phyloP scores from a whole-genome alignment of 2,797 vertebrate species.

The Spinibarbus caldwelli region DNA sequence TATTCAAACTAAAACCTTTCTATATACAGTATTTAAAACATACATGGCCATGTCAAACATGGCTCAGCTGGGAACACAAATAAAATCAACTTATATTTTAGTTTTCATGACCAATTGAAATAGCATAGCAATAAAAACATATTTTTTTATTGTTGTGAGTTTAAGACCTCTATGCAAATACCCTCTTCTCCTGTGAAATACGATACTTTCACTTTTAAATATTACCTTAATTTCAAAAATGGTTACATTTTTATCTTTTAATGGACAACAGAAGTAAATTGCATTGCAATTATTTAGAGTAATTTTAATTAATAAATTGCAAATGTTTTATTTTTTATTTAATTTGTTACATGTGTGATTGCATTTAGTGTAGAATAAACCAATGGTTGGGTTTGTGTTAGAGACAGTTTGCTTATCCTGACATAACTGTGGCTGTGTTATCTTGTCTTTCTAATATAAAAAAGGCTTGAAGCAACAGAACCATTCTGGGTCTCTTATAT shows the following conservation, averaged over 20 bases:
- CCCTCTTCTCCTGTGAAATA: neutral
- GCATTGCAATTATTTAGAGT: neutral
- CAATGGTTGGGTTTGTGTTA: neutral
- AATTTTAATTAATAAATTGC: neutral
- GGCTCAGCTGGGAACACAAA: too few species aligned
- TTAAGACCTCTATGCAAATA: neutral
- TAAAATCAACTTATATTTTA: neutral
- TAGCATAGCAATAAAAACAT: too few species aligned
- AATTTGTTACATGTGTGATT: neutral
- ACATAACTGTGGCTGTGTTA: slow-evolving; percentile 43
- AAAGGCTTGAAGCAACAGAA: slow-evolving; percentile 59
- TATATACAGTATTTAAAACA: neutral
- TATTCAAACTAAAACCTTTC: neutral
- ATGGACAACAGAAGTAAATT: neutral
- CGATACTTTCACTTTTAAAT: neutral
- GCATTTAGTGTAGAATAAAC: neutral
- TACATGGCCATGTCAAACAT: neutral
- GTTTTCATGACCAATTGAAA: neutral
- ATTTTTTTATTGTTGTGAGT: neutral
- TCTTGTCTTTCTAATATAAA: slow-evolving; percentile 51
- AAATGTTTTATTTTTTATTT: neutral
- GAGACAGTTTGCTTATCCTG: slow-evolving; percentile 27
- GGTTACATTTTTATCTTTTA: neutral
- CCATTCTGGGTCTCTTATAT: slow-evolving; percentile 69
- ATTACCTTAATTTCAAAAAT: neutral